phyloP scores from a whole-genome alignment of 2,113 vertebrate species.

The Sitta europaea region DNA sequence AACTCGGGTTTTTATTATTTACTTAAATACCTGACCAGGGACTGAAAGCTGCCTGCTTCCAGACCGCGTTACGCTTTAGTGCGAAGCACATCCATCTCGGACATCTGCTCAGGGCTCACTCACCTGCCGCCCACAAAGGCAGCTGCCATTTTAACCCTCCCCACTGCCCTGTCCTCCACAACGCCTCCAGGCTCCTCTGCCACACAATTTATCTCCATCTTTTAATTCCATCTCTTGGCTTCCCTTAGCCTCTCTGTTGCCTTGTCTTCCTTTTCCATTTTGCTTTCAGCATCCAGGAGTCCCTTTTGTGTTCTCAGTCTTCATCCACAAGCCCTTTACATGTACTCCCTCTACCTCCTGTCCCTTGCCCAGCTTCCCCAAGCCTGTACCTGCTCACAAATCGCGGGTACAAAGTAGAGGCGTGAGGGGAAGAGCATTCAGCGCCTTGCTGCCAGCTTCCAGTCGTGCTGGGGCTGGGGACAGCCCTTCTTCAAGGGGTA shows the following conservation, averaged over 20 bases:
- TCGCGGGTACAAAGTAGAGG: background rate
- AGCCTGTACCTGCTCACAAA: background rate
- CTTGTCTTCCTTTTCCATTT: background rate
- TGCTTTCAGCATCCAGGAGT: background rate
- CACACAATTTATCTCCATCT: background rate
- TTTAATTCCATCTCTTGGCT: background rate
- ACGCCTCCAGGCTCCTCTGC: background rate
- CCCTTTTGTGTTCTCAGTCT: background rate
- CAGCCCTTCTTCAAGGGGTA: background rate
- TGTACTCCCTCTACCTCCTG: accelerated
- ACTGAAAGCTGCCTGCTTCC: background rate
- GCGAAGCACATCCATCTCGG: background rate
- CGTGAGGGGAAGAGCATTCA: background rate
- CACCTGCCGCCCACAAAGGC: background rate
- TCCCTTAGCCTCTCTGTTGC: background rate
- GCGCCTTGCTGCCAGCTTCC: background rate
- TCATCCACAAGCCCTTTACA: background rate
- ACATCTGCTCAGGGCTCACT: background rate
- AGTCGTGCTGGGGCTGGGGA: background rate
- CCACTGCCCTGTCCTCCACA: background rate
- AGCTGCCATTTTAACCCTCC: constrained; percentile 39
- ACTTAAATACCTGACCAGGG: background rate
- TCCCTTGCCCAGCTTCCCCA: background rate
- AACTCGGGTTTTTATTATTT: background rate
- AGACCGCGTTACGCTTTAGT: background rate